Conservation (phyloP, 2,888 invertebrate species). For the Monoplex corrugatus region DNA sequence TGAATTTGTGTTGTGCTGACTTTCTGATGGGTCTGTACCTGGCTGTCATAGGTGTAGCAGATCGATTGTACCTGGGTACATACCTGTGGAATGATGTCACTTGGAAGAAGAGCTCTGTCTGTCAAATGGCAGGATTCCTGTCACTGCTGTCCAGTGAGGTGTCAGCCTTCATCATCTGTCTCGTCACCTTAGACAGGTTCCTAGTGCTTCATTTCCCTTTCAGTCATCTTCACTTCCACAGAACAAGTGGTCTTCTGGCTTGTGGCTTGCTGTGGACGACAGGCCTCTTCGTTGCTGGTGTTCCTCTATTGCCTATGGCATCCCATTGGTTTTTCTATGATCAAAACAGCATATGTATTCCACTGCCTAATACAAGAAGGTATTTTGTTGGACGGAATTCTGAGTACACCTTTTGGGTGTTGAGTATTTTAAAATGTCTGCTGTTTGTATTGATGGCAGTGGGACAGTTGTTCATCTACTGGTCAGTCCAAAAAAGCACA, state of each 20-base stretch:
- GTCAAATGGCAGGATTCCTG: slow-evolving; percentile 36
- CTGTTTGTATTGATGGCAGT: slow-evolving; percentile 74
- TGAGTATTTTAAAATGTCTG: slow-evolving; percentile 76
- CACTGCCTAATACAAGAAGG: slow-evolving; percentile 78
- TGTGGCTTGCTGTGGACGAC: slow-evolving; percentile 69
- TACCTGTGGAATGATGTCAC: slow-evolving; percentile 33
- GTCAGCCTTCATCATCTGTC: slow-evolving; percentile 37
- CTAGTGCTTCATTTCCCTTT: slow-evolving; percentile 85
- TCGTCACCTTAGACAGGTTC: slow-evolving; percentile 80
- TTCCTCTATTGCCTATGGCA: slow-evolving; percentile 72
- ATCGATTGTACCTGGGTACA: neutral
- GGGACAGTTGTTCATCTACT: slow-evolving; percentile 77
- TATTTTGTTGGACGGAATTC: slow-evolving; percentile 76
- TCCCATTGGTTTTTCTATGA: slow-evolving; percentile 69
- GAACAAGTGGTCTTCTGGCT: slow-evolving; percentile 62
- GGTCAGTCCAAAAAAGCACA: slow-evolving; percentile 59
- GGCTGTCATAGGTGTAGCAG: slow-evolving; percentile 37
- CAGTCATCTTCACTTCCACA: slow-evolving; percentile 68
- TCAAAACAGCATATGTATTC: slow-evolving; percentile 77
- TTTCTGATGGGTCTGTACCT: slow-evolving; percentile 35
- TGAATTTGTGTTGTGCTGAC: neutral
- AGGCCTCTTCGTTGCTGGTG: slow-evolving; percentile 68
- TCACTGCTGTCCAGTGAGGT: slow-evolving; percentile 35
- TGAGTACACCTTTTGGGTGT: slow-evolving; percentile 76
- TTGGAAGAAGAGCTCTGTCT: neutral